These are phyloP conservation scores for Tetramorium bicarinatum DNA, from an alignment of 2,888 invertebrate species.

Conservation along the genomic window DNA sequence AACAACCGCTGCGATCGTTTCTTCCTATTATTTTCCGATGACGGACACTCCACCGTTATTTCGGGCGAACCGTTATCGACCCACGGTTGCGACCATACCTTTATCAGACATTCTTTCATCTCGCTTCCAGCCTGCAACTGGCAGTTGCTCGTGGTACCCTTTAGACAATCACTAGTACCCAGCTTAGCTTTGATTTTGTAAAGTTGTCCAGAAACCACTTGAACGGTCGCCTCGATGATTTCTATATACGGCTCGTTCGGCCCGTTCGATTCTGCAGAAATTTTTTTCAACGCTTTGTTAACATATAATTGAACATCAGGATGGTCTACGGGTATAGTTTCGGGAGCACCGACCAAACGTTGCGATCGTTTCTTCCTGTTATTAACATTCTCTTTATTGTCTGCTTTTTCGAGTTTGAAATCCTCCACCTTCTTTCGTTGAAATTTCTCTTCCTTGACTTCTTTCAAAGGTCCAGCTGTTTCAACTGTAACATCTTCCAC, in stretches of 20 bases:
- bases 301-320: conserved; percentile 68
- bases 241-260: conserved; percentile 81
- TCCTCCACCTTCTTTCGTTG: conserved; percentile 72
- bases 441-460: conserved; percentile 78
- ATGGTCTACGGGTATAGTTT: conserved; percentile 62
- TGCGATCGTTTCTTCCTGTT: conserved; percentile 30
- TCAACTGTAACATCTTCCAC: conserved; percentile 19
- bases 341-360: conserved; percentile 65
- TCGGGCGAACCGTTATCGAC: conserved; percentile 83
- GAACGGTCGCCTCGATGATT: conserved; percentile 86
- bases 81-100: conserved; percentile 89
- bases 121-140: conserved; percentile 78
- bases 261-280: conserved; percentile 72
- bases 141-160: conserved; percentile 79
- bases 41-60: conserved; percentile 68
- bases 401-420: conserved; percentile 26
- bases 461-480: conserved; percentile 62
- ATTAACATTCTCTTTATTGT: conserved; percentile 25
- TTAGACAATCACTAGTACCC: conserved; percentile 88
- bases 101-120: conserved; percentile 85
- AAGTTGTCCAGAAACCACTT: conserved; percentile 88
- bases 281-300: conserved; percentile 70
- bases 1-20: conserved; percentile 66
- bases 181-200: conserved; percentile 89
- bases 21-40: conserved; percentile 12